Conservation (phyloP, 1,140 invertebrate genomes). For the Acromyrmex charruanus region DNA sequence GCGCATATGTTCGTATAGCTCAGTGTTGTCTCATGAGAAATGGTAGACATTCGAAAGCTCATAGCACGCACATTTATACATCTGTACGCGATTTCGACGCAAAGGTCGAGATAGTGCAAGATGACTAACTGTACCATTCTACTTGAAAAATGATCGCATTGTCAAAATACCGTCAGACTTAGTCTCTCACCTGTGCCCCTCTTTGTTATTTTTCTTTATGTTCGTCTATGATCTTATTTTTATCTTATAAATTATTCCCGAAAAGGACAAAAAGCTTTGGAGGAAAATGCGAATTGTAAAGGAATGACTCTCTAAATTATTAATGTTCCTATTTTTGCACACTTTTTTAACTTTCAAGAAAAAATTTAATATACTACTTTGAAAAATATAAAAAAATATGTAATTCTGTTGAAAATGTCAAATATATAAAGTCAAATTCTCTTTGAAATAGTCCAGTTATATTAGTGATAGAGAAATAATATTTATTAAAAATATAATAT, state of each 20-base stretch:
- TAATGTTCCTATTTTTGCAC: background rate
- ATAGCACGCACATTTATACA: background rate
- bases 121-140: constrained; percentile 42
- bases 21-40: constrained; percentile 49
- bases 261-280: constrained; percentile 22
- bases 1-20: background rate
- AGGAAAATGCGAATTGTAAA: constrained; percentile 22
- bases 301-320: constrained; percentile 36
- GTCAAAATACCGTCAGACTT: constrained; percentile 67
- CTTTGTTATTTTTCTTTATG: constrained; percentile 66
- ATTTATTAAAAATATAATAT: background rate
- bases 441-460: background rate
- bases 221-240: constrained; percentile 51
- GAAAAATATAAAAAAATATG: background rate
- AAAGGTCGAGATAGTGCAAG: constrained; percentile 18
- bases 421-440: background rate
- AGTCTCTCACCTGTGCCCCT: constrained; percentile 69
- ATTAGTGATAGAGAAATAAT: background rate
- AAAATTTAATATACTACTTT: background rate
- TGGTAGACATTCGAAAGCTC: constrained; percentile 33
- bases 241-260: constrained; percentile 57
- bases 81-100: constrained; percentile 42
- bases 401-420: background rate
- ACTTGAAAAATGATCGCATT: constrained; percentile 73
- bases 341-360: background rate